Conservation (phyloP, 2,888 invertebrate genomes). For the Pedicia rivosa region DNA sequence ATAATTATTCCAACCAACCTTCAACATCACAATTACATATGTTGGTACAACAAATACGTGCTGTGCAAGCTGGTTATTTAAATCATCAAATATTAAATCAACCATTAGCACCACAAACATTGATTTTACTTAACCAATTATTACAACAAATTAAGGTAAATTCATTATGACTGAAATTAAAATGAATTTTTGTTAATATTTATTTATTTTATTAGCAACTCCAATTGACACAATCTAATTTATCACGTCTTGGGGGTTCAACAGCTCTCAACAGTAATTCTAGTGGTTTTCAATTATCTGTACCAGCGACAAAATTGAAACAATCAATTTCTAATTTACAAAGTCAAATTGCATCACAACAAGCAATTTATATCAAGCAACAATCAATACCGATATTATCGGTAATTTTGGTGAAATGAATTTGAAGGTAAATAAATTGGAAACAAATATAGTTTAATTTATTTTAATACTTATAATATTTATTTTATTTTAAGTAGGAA, state of each 20-base stretch:
- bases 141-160: slow-evolving; percentile 68
- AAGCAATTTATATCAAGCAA: slow-evolving; percentile 72
- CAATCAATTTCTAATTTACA: slow-evolving; percentile 82
- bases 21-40: slow-evolving; percentile 71
- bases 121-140: slow-evolving; percentile 80
- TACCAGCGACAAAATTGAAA: slow-evolving; percentile 84
- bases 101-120: slow-evolving; percentile 82
- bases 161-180: neutral
- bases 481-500: slow-evolving; percentile 2
- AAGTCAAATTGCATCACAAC: slow-evolving; percentile 88
- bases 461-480: slow-evolving; percentile 5
- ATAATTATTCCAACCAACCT: slow-evolving; percentile 34
- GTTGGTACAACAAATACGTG: slow-evolving; percentile 67
- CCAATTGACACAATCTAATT: slow-evolving; percentile 29
- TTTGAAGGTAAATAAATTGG: slow-evolving; percentile 42
- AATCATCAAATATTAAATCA: slow-evolving; percentile 91
- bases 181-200: neutral
- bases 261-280: slow-evolving; percentile 17
- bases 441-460: neutral
- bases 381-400: slow-evolving; percentile 34
- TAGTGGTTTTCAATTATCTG: slow-evolving; percentile 54
- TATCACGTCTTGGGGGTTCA: slow-evolving; percentile 21
- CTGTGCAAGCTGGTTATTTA: slow-evolving; percentile 82
- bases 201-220: slow-evolving; percentile 21
- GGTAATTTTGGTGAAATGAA: slow-evolving; percentile 65